Conservation (phyloP, 2,888 invertebrate genomes). For the Oscheius sp. region DNA sequence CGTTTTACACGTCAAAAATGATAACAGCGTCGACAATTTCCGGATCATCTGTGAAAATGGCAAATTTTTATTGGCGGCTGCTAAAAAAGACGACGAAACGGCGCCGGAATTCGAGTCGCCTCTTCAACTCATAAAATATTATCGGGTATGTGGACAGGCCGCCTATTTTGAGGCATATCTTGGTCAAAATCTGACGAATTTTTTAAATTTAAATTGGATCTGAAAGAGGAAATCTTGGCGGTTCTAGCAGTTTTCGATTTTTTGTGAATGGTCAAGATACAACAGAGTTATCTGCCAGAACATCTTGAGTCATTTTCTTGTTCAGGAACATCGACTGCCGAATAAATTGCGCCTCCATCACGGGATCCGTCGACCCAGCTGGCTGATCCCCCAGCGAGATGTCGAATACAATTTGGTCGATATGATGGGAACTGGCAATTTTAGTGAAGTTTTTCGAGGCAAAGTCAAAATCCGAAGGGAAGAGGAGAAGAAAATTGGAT, state of each 20-base stretch:
- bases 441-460: slow-evolving; percentile 7
- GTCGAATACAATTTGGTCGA: not conserved
- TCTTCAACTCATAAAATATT: not conserved
- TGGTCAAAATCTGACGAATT: no score
- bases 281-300: no score
- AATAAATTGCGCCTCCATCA: slow-evolving; percentile 6
- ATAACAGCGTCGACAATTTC: slow-evolving; percentile 16
- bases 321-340: not conserved
- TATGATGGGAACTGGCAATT: slow-evolving; percentile 19
- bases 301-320: no score
- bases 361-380: not conserved
- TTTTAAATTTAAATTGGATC: no score
- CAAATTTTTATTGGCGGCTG: not conserved
- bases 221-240: no score
- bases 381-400: slow-evolving; percentile 9
- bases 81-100: not conserved
- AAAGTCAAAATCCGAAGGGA: not conserved
- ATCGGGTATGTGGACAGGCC: no score
- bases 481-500: no score
- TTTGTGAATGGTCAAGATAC: no score
- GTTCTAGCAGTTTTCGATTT: no score
- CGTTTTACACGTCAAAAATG: not conserved
- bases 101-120: no score
- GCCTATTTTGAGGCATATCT: no score
- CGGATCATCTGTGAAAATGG: not conserved